Base-by-base conservation (phyloP, 2,113 vertebrate species). In the Actinemys pallida region DNA sequence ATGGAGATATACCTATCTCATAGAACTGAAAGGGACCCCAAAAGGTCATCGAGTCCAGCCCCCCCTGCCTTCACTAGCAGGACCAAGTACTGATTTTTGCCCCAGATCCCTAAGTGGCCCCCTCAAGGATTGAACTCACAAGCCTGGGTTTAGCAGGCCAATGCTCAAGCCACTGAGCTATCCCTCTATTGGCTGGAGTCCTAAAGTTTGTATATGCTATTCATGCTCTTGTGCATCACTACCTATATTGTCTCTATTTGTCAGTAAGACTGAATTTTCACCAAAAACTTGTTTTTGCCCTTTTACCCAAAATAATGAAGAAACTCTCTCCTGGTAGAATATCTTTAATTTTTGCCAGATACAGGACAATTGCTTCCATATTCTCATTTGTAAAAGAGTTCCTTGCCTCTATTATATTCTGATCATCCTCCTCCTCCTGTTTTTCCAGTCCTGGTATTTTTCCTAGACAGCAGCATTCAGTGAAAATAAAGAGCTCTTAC, bases 291-390 rank as follows among this genome's bases (percentile, higher is more conserved):
- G 49, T 49, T 92, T 39, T 83, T 90, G n/a, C 83, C 1, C 11
- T 52, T 87, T 87, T 49, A n/a, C 76, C 29, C 24, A 83, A 83
- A 94, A 78, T 31, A 90, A 45, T 2, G 4, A 83, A 49, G 10
- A 88, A 78, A 87, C 25, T 3, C 39, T 86, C 7, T 86, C 39
- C 10, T 29, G 29, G 13, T 47, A 0, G 3, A 85, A n/a, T 35
- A 72, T 20, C 19, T 1, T 4, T 52, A 6, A 50, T 54, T 53
- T 93, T 93, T 94, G 11, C 9, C 78, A 50, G 42, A 47, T 82
- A 9, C 5, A n/a, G n/a, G 31, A 20, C 20, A 81, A 22, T n/a
- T 81, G 2, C 17, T 89, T 83, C 7, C 1, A 4, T 49, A 0
- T 0, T n/a, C 20, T 53, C 62, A 8, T 42, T 87, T 75, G 20